These are phyloP conservation scores for Eidolon helvum DNA, from an alignment of 2,113 vertebrate genomes.

Conservation along the genomic window DNA sequence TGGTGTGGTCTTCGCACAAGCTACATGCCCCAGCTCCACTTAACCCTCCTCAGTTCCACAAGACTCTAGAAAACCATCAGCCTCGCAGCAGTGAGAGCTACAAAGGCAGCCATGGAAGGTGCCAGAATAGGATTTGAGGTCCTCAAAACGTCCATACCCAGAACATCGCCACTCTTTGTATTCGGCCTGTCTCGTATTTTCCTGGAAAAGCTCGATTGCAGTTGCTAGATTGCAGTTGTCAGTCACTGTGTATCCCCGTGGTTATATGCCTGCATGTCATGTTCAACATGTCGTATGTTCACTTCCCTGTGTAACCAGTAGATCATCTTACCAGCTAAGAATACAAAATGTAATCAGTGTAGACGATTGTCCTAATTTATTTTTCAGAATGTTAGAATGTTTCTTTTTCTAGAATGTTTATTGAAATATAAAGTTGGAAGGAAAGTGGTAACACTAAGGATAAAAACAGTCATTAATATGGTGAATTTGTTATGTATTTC, in stretches of 20 bases:
- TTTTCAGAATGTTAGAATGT: not conserved
- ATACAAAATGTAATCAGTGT: not conserved
- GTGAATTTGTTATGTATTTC: not conserved
- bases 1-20: not conserved
- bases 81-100: fast-evolving
- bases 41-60: not conserved
- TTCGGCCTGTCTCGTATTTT: not conserved
- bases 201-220: not conserved
- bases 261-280: not conserved
- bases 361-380: not conserved
- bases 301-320: not conserved
- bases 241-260: not conserved
- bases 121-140: not conserved
- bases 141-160: not conserved
- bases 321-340: not conserved
- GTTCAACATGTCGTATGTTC: not conserved
- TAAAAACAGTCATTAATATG: not conserved
- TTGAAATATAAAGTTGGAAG: not conserved
- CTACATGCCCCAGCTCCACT: fast-evolving
- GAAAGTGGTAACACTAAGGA: not conserved
- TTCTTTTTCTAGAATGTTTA: not conserved
- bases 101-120: not conserved
- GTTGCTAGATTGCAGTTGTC: not conserved
- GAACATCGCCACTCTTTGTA: not conserved
- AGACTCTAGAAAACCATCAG: not conserved